Evolutionary conservation across 2,113 vertebrate species (phyloP).

Genomic region (Sisor rabdophorus): DNA sequence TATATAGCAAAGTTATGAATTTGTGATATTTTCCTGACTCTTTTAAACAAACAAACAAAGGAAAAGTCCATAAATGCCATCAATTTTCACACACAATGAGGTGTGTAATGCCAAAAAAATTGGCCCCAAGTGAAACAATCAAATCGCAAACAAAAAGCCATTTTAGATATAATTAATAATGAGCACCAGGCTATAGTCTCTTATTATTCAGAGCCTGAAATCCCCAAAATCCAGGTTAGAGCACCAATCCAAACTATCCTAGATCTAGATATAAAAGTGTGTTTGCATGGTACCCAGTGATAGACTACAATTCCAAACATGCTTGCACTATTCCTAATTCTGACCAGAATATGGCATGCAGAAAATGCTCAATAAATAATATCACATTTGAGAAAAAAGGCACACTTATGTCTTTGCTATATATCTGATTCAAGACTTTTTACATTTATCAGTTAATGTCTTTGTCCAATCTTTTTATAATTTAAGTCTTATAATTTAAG

Average conservation of each 20-base stretch:
- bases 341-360: neutral
- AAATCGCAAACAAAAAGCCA: constrained; percentile 56
- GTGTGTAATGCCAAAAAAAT: constrained; percentile 30
- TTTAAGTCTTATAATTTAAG: neutral
- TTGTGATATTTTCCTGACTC: neutral
- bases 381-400: neutral
- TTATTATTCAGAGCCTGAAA: neutral
- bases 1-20: no score
- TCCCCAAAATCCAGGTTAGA: neutral
- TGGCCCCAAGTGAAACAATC: constrained; percentile 55
- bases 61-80: constrained; percentile 10
- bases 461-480: neutral
- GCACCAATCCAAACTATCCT: neutral
- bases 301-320: neutral
- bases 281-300: neutral
- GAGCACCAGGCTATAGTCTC: constrained; percentile 40
- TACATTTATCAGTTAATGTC: neutral
- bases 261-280: neutral
- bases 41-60: neutral
- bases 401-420: neutral
- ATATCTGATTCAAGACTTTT: neutral
- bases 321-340: neutral
- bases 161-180: constrained; percentile 53
- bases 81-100: constrained; percentile 21
- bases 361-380: neutral